Conservation (phyloP, 1,140 invertebrate genomes). For the Leptopilina clavipes region DNA sequence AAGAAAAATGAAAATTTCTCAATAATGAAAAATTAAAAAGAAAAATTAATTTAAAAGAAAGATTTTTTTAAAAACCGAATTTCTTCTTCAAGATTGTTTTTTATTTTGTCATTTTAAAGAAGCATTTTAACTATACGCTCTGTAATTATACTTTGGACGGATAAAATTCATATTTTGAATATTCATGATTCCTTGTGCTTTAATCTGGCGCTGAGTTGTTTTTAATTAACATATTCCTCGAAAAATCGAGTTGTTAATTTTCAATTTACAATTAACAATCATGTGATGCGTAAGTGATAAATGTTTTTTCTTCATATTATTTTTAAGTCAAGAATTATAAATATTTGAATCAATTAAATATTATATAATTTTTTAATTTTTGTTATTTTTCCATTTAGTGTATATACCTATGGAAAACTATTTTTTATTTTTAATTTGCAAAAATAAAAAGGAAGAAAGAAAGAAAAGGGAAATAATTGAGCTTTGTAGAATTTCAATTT, state of each 20-base stretch:
- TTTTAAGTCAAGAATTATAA: not conserved
- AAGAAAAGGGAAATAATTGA: not conserved
- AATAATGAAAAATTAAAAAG: too few species aligned
- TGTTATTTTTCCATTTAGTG: too few species aligned
- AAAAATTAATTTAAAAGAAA: too few species aligned
- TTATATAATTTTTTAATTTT: too few species aligned
- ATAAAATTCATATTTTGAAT: not conserved
- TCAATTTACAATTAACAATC: not conserved
- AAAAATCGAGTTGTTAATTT: not conserved
- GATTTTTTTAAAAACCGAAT: too few species aligned
- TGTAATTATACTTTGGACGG: constrained; percentile 2
- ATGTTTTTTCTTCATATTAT: not conserved
- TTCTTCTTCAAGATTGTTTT: too few species aligned
- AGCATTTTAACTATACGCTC: not conserved
- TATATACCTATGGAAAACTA: too few species aligned
- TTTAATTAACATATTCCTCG: not conserved
- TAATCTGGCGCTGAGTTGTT: constrained; percentile 18
- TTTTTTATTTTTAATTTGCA: too few species aligned
- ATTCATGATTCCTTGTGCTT: constrained; percentile 12
- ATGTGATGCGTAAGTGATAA: not conserved
- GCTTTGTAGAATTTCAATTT: not conserved
- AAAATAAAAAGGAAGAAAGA: not conserved
- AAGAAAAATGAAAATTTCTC: too few species aligned
- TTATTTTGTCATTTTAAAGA: not conserved
- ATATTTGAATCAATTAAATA: too few species aligned